Evolutionary conservation across 2,888 invertebrate genomes (phyloP).

Genomic region (Campoplex nolae): DNA sequence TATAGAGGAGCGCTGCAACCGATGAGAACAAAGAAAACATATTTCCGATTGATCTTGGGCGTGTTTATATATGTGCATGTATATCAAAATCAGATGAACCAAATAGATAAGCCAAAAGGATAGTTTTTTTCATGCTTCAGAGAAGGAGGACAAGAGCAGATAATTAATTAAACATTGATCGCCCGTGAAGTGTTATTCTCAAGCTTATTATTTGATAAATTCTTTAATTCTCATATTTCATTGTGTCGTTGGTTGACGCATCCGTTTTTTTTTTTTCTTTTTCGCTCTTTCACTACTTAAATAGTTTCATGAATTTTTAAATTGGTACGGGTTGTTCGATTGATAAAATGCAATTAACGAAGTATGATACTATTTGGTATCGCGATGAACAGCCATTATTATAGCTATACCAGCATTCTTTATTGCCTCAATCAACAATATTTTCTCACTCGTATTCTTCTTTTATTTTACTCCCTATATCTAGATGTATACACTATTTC

Average conservation of each 20-base stretch:
- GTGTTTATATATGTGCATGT: not conserved
- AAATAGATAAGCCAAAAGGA: conserved; percentile 30
- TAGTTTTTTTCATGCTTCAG: conserved; percentile 2
- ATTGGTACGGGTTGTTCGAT: conserved; percentile 6
- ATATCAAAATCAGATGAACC: conserved; percentile 39
- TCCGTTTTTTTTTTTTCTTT: not conserved
- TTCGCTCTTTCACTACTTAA: not conserved
- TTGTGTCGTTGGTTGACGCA: not conserved
- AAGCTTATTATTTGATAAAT: conserved; percentile 10
- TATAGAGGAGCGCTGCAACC: conserved; percentile 1
- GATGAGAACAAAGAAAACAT: conserved; percentile 38
- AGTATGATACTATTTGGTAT: not conserved
- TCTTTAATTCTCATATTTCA: conserved; percentile 23
- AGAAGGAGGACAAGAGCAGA: not conserved
- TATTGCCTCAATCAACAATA: not conserved
- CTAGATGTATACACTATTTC: not conserved
- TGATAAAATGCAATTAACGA: conserved; percentile 11
- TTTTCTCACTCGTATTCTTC: not conserved
- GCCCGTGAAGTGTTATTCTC: not conserved
- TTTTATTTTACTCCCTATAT: not conserved
- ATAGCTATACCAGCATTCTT: not conserved
- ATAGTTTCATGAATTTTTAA: not conserved
- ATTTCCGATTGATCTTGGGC: conserved; percentile 28
- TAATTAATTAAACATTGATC: conserved; percentile 47
- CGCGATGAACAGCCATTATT: not conserved